These are phyloP conservation scores for Amblyopsis rosae DNA, from an alignment of 2,113 vertebrate species.

Conservation along the genomic window DNA sequence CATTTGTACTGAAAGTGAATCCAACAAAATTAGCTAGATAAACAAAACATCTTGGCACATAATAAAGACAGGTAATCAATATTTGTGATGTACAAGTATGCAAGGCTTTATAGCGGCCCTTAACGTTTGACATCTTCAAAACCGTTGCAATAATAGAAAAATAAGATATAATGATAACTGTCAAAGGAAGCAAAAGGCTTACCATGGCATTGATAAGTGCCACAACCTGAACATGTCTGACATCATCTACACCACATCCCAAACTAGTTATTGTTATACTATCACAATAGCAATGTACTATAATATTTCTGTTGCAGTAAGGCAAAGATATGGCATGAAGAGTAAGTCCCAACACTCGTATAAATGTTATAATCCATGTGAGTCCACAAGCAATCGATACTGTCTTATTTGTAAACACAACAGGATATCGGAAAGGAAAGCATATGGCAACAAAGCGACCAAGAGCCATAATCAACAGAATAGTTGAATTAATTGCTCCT, in stretches of 20 bases:
- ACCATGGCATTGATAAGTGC: conserved; percentile 46
- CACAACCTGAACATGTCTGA: not conserved
- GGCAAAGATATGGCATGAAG: conserved; percentile 21
- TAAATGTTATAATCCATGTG: conserved; percentile 42
- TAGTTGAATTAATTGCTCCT: conserved; percentile 50
- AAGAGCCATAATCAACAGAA: conserved; percentile 67
- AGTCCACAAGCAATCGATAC: conserved; percentile 47
- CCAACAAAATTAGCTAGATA: no score
- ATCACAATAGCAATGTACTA: conserved; percentile 67
- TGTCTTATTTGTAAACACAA: conserved; percentile 46
- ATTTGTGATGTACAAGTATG: conserved; percentile 62
- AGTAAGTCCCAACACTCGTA: conserved; percentile 32
- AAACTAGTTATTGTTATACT: conserved; percentile 36
- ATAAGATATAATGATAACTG: conserved; percentile 62
- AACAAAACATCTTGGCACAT: no score
- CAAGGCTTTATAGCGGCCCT: conserved; percentile 32
- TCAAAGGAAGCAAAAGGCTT: conserved; percentile 54
- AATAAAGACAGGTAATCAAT: no score
- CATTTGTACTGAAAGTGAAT: no score
- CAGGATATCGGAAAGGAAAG: conserved; percentile 53
- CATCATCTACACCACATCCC: conserved; percentile 33
- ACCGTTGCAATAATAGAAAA: conserved; percentile 52
- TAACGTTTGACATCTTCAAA: conserved; percentile 44
- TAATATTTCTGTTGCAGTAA: conserved; percentile 62
- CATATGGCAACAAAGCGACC: conserved; percentile 66